Conservation (phyloP, 2,888 invertebrate genomes). For the Tetheella fluctuosa region DNA sequence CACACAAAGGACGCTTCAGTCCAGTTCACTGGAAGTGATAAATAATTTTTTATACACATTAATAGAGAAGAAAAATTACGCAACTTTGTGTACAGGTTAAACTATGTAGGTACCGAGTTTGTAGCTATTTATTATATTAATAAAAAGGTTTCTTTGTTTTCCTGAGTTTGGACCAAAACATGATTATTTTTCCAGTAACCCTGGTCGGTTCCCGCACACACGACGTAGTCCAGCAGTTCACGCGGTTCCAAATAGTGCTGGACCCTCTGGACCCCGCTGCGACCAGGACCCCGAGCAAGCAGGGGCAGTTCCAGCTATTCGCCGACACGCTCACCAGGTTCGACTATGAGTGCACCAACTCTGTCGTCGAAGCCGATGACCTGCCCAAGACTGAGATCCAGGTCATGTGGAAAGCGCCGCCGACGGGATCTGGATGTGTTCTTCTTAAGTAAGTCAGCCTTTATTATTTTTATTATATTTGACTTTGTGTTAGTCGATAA, state of each 20-base stretch:
- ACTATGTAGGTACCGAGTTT: no score
- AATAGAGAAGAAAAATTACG: background rate
- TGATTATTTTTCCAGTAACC: slow-evolving; percentile 85
- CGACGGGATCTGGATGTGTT: slow-evolving; percentile 93
- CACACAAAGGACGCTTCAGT: slow-evolving; percentile 13
- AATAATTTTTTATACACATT: slow-evolving; percentile 14
- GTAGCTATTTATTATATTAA: no score
- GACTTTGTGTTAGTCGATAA: no score
- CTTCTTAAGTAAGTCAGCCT: slow-evolving; percentile 91
- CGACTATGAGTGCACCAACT: slow-evolving; percentile 93
- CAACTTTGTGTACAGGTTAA: no score
- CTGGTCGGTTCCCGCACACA: slow-evolving; percentile 87
- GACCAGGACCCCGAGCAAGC: slow-evolving; percentile 54
- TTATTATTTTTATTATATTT: no score
- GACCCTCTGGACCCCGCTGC: slow-evolving; percentile 85
- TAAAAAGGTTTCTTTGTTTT: no score
- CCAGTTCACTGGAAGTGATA: slow-evolving; percentile 21
- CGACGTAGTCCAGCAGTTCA: slow-evolving; percentile 89
- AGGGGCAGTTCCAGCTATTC: slow-evolving; percentile 81
- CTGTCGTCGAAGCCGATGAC: slow-evolving; percentile 91
- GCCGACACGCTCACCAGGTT: slow-evolving; percentile 86
- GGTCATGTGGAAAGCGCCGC: slow-evolving; percentile 96
- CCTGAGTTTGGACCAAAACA: no score
- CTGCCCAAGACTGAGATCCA: slow-evolving; percentile 92
- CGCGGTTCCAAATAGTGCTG: slow-evolving; percentile 90